Conservation (phyloP, 2,888 invertebrate species). For the Sceliomorpha sp. region DNA sequence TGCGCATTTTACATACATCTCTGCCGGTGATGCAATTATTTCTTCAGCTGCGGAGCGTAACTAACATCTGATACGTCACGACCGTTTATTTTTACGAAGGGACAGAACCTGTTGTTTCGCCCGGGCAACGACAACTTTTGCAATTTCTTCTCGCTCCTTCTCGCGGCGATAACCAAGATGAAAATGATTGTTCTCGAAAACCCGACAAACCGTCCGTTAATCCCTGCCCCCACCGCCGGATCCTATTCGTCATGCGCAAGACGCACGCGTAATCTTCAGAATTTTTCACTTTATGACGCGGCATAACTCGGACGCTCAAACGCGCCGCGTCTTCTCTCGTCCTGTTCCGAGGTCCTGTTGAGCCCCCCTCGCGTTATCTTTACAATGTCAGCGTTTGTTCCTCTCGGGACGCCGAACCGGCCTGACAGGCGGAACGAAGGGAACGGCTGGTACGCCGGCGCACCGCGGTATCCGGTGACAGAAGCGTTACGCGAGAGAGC, state of each 20-base stretch:
- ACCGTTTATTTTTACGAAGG: too few relatives aligned
- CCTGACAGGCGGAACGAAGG: constrained; percentile 49
- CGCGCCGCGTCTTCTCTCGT: constrained; percentile 68
- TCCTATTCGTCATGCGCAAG: constrained; percentile 14
- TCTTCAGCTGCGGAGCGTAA: too few relatives aligned
- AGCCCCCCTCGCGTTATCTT: constrained; percentile 46
- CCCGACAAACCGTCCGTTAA: neutral
- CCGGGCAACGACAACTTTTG: too few relatives aligned
- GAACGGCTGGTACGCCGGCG: constrained; percentile 29
- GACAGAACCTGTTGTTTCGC: too few relatives aligned
- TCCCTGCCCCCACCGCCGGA: constrained; percentile 11
- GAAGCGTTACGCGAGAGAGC: constrained; percentile 34
- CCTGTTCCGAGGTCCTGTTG: constrained; percentile 33
- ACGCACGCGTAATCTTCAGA: constrained; percentile 24
- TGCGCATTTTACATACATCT: too few relatives aligned
- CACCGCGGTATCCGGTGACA: constrained; percentile 44
- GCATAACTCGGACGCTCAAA: constrained; percentile 75
- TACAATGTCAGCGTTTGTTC: constrained; percentile 53
- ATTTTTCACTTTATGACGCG: constrained; percentile 77
- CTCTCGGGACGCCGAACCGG: constrained; percentile 41
- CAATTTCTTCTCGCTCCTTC: too few relatives aligned
- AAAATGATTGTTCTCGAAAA: constrained; percentile 5
- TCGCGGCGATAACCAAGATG: too few relatives aligned
- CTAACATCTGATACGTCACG: too few relatives aligned
- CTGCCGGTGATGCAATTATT: too few relatives aligned